These are phyloP conservation scores for Ophion ellenae DNA, from an alignment of 2,888 invertebrate species.

Conservation along the genomic window DNA sequence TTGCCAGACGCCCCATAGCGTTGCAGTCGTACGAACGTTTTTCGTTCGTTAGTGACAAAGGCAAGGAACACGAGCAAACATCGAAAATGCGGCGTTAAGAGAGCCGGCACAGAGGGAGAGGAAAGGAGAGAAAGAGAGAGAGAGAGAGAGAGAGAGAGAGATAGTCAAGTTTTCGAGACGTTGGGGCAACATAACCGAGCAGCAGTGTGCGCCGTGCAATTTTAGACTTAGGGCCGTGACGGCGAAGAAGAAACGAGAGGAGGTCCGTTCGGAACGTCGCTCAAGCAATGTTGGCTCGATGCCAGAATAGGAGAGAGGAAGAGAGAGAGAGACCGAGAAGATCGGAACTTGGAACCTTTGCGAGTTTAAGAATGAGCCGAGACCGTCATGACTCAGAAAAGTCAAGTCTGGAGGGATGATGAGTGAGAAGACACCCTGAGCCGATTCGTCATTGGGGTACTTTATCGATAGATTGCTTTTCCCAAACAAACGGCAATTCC, in stretches of 20 bases:
- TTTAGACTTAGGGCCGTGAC: constrained; percentile 79
- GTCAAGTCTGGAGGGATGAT: constrained; percentile 15
- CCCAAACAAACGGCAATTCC: not conserved
- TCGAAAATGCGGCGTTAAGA: not conserved
- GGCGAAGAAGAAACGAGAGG: constrained; percentile 41
- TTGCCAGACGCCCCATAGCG: constrained; percentile 46
- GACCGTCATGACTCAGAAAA: constrained; percentile 63
- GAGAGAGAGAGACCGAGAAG: constrained; percentile 65
- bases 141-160: constrained; percentile 16
- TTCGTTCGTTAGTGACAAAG: constrained; percentile 52
- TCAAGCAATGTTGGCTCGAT: constrained; percentile 76
- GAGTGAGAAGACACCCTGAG: constrained; percentile 14
- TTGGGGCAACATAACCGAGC: constrained; percentile 39
- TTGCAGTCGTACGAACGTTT: constrained; percentile 33
- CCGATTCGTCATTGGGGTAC: constrained; percentile 13
- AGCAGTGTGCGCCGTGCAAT: constrained; percentile 72
- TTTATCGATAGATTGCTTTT: not conserved
- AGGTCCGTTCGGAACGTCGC: constrained; percentile 42
- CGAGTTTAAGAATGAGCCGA: constrained; percentile 61
- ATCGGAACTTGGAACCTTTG: constrained; percentile 63
- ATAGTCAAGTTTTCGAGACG: constrained; percentile 35
- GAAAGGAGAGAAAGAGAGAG: not conserved
- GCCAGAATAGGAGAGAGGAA: constrained; percentile 68
- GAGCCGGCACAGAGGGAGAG: not conserved
- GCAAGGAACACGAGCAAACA: constrained; percentile 45